Conservation (phyloP, 2,888 invertebrate species). For the Lepidocyrtoides sp. region DNA sequence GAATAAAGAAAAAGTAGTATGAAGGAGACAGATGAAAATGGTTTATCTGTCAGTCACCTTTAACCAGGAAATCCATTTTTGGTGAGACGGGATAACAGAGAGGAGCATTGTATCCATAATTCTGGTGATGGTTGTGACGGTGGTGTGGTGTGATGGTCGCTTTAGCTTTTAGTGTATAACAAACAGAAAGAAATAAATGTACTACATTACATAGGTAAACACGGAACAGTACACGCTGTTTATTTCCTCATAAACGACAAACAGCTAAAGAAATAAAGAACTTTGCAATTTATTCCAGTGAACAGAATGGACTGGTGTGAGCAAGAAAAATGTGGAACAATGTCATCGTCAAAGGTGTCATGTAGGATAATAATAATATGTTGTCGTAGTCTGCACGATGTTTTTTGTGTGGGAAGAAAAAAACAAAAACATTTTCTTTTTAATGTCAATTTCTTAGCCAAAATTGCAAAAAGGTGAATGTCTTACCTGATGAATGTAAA, state of each 20-base stretch:
- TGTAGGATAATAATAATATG: too few relatives aligned
- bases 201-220: too few relatives aligned
- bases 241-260: too few relatives aligned
- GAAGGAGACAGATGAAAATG: conserved; percentile 75
- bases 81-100: too few relatives aligned
- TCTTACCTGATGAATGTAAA: neutral
- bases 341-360: neutral
- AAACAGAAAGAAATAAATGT: too few relatives aligned
- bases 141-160: too few relatives aligned
- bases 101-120: too few relatives aligned
- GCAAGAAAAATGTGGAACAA: neutral
- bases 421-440: neutral
- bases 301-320: neutral
- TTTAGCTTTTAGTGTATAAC: too few relatives aligned
- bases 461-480: neutral
- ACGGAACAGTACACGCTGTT: neutral
- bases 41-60: conserved; percentile 83
- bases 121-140: too few relatives aligned
- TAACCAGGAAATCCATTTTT: conserved; percentile 81
- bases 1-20: neutral
- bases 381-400: neutral
- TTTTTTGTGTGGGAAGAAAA: neutral
- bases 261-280: too few relatives aligned
- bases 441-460: neutral
- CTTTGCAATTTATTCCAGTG: too few relatives aligned